Conservation (phyloP, 2,797 vertebrate genomes). For the Petrocephalus schoutedeni region DNA sequence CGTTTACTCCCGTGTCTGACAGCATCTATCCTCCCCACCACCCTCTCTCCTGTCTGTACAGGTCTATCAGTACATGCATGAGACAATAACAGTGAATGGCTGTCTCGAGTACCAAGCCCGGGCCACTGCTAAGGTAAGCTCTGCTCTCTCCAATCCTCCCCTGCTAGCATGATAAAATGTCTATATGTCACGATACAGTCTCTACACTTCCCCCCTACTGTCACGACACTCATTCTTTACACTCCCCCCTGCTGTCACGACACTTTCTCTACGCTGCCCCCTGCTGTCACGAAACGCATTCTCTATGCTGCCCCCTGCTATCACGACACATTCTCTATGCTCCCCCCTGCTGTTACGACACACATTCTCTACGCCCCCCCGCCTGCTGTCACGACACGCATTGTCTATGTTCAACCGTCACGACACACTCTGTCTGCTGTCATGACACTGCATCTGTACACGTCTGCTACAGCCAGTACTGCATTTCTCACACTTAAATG, state of each 20-base stretch:
- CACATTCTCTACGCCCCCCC: not conserved
- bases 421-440: not conserved
- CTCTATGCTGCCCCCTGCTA: not conserved
- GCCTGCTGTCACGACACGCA: not conserved
- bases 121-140: constrained; percentile 92
- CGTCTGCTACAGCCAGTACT: not conserved
- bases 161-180: constrained; percentile 25
- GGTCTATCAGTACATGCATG: constrained; percentile 99
- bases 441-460: not conserved
- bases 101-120: constrained; percentile 96
- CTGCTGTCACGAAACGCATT: no score
- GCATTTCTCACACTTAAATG: not conserved
- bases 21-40: constrained; percentile 11
- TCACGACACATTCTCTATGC: not conserved
- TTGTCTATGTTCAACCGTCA: not conserved
- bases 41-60: constrained; percentile 48
- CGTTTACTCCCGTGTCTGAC: not conserved
- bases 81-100: constrained; percentile 95
- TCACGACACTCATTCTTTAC: not conserved
- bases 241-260: not conserved
- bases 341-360: not conserved
- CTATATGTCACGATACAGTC: not conserved
- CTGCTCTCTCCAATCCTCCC: constrained; percentile 7
- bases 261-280: not conserved
- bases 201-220: not conserved